These are phyloP conservation scores for Perca fluviatilis DNA, from an alignment of 2,113 vertebrate species.

Conservation along the genomic window DNA sequence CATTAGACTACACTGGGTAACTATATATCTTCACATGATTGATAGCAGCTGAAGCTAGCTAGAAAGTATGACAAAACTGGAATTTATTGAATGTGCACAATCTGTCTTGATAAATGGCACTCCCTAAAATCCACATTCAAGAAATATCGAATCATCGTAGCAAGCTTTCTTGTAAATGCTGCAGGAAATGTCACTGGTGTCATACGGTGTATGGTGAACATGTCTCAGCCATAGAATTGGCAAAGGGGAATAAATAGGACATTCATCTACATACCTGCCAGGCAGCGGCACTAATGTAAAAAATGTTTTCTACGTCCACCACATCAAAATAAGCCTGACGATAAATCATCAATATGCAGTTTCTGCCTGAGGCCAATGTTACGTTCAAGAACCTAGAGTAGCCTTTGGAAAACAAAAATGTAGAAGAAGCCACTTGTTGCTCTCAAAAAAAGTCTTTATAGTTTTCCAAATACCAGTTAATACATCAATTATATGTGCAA, in stretches of 20 bases:
- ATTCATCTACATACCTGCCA: slow-evolving; percentile 17
- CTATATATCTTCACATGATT: too few species aligned
- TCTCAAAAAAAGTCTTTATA: too few species aligned
- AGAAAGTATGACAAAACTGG: too few species aligned
- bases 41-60: too few species aligned
- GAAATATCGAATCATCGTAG: slow-evolving; percentile 27
- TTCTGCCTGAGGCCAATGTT: background rate
- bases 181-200: slow-evolving; percentile 41
- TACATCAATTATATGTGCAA: background rate
- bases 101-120: slow-evolving; percentile 22
- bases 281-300: slow-evolving; percentile 13
- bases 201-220: background rate
- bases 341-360: background rate
- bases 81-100: background rate
- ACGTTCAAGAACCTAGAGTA: background rate
- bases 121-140: background rate
- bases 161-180: slow-evolving; percentile 19
- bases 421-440: too few species aligned
- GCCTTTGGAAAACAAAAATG: background rate
- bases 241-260: background rate
- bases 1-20: too few species aligned
- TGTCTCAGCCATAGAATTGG: slow-evolving; percentile 10
- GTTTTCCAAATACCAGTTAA: background rate
- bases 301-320: background rate
- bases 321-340: background rate